Evolutionary conservation across 2,888 invertebrate species (phyloP), one percentile per base, ranked within the genome.

Genomic region (Liodrosophila aerea): DNA sequence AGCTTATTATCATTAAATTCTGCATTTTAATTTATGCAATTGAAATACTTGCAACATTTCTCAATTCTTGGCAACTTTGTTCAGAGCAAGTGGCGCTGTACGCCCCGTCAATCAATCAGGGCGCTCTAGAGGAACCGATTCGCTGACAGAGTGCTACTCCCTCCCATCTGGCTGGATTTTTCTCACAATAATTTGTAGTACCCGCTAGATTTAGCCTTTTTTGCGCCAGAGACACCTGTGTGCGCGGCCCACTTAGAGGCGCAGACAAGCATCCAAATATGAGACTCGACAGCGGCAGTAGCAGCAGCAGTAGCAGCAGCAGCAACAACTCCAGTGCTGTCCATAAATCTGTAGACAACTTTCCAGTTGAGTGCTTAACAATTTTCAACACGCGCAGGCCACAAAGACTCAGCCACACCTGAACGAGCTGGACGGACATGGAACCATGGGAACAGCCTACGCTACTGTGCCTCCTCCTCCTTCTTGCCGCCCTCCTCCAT

Each of bases 101-200:
- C 22, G 22, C 22, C 22, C 50, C 51, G 67, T 72, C 68, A 72
- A 69, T 69, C 69, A 73, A 66, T 69, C 69, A 53, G 47, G 46
- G 52, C 44, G 29, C 29, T 29, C 29, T 5, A 29, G 8, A 45
- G 41, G 40, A 67, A 70, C 72, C 51, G 73, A 68, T 68, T 56
- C 33, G 68, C 61, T 67, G 73, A 66, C 73, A 69, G 60, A 56
- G n/a, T n/a, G 45, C 52, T 53, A 16, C 53, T 4, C 31, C 53
- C 67, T 58, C 57, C 67, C 73, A 67, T 66, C 59, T 58, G 77
- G 70, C 71, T 81, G 82, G n/a, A 82, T 78, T 82, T 85, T 85
- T 85, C 78, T 83, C 83, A 85, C 85, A 78, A 78, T 78, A 78
- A 85, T 83, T 78, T 85, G 85, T 78, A 78, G 64, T 62, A 37